Evolutionary conservation across 2,888 invertebrate species (phyloP), one percentile per base, ranked within the genome.

Genomic region (Meloe dianella): DNA sequence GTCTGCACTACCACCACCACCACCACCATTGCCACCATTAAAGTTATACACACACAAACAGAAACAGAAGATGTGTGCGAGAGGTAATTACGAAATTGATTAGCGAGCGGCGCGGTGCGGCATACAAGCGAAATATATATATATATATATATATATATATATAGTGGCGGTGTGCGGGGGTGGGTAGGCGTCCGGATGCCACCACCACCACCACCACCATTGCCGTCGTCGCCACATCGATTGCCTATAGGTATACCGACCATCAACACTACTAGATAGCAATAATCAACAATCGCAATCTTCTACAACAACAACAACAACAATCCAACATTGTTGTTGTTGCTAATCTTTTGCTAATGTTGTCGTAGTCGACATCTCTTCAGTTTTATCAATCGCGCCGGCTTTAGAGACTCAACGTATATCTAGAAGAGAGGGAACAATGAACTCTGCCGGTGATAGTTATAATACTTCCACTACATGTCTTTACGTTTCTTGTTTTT

Each of bases 401-500:
- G 78, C 77, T 77, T 32, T 75, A 78, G 82, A 82, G 86, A 51
- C 51, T 22, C 51, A 12, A 51, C 22, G 24, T 12, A 4, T 51
- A 24, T 24, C 9, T 24, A 24, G 51, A 51, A 51, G 51, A 51
- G 51, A 51, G 51, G 51, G 51, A 85, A 86, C 86, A 86, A 86
- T 86, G 86, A 86, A 86, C 86, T 79, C 85, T 85, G 79, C 81
- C 81, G 81, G 58, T 62, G 51, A 51, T 51, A 51, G 51, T 51
- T 51, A 51, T 51, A 51, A 24, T 51, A 51, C 38, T 35, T 32
- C 27, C 22, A 41, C n/a, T 29, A 59, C 27, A 30, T 35, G 60
- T 60, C 64, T 56, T 61, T 51, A 51, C 32, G 17, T 54, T 27
- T 60, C 47, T 57, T 64, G 63, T 56, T 38, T 60, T 14, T 17